Conservation (phyloP, 2,113 vertebrate genomes). For the Gadus chalcogrammus region DNA sequence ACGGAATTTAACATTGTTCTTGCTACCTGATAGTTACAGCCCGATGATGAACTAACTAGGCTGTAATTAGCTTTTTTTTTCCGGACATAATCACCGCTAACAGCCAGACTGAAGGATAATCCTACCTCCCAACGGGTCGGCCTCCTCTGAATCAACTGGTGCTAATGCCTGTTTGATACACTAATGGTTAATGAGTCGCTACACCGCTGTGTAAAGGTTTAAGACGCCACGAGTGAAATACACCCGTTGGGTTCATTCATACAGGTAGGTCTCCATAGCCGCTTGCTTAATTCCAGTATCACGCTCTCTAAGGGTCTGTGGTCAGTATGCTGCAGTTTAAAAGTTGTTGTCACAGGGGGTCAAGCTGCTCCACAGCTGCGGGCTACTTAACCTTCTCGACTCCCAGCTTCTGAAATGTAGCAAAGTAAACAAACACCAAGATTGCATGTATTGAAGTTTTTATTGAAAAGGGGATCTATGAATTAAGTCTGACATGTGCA, state of each 20-base stretch:
- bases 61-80: constrained; percentile 64
- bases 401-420: not conserved
- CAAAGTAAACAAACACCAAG: not conserved
- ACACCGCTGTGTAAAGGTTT: too few relatives aligned
- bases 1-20: not conserved
- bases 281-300: not conserved
- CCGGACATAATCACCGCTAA: constrained; percentile 57
- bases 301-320: not conserved
- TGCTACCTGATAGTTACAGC: not conserved
- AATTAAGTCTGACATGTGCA: too few relatives aligned
- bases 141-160: too few relatives aligned
- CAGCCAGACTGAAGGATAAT: constrained; percentile 62
- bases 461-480: too few relatives aligned
- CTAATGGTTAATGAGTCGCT: too few relatives aligned
- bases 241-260: not conserved
- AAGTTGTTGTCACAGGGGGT: constrained; percentile 6
- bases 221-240: not conserved
- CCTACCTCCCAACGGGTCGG: constrained; percentile 40
- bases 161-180: too few relatives aligned
- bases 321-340: not conserved
- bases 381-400: constrained; percentile 15
- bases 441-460: not conserved
- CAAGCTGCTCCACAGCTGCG: constrained; percentile 47
- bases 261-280: not conserved
- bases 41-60: constrained; percentile 32